A percentile compares a stretch with the other conserved stretches of the same genome.
Conservation (phyloP, 2,113 vertebrate genomes). For the Panurus biarmicus region DNA sequence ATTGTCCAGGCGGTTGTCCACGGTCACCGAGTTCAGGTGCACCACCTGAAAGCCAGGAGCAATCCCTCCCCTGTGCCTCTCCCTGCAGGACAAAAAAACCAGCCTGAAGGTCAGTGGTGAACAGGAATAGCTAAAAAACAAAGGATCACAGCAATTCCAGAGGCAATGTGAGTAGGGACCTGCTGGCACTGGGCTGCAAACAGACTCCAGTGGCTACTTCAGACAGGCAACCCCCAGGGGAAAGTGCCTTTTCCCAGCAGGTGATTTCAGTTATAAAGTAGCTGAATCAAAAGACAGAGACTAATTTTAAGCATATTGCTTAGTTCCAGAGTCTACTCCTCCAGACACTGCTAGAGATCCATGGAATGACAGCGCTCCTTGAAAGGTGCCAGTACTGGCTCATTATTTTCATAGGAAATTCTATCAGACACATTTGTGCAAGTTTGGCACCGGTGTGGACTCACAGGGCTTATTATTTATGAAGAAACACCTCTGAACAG, state of each 20-base stretch:
- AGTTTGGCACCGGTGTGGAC: background rate
- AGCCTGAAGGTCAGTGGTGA: background rate
- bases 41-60: conserved; percentile 95
- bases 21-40: conserved; percentile 93
- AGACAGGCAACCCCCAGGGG: background rate
- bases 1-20: conserved; percentile 97
- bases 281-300: background rate
- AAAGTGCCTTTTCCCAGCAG: background rate
- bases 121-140: background rate
- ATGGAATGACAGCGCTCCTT: background rate
- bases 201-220: background rate
- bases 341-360: background rate
- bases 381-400: background rate
- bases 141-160: background rate
- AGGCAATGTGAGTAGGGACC: fast-evolving
- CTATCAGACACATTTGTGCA: background rate
- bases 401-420: background rate
- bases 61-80: conserved; percentile 93
- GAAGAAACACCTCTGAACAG: background rate
- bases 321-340: background rate
- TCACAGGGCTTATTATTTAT: background rate
- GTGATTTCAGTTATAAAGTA: background rate
- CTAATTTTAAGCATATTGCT: background rate
- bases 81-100: conserved; percentile 70
- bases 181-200: background rate